These are phyloP conservation scores for Ophioninae sp. DNA, from an alignment of 2,888 invertebrate species.

Conservation along the genomic window DNA sequence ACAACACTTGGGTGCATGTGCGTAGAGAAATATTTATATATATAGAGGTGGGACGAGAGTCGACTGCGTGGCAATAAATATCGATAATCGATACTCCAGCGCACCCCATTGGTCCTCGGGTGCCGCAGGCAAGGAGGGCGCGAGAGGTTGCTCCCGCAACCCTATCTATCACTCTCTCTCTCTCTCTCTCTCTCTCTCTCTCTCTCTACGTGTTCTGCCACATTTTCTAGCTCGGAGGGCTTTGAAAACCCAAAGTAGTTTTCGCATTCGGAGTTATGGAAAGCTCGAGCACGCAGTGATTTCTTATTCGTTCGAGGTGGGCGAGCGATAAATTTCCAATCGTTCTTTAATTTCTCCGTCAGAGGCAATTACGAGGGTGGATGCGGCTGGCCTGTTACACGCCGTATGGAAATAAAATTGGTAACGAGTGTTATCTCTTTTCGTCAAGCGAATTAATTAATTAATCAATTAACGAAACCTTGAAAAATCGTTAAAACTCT, in stretches of 20 bases:
- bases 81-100: conserved; percentile 75
- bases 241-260: conserved; percentile 74
- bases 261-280: conserved; percentile 72
- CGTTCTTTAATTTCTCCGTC: conserved; percentile 44
- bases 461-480: no score
- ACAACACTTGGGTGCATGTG: conserved; percentile 46
- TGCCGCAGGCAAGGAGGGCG: conserved; percentile 66
- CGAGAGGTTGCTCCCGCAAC: conserved; percentile 44
- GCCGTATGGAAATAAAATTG: conserved; percentile 5
- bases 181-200: conserved; percentile 9
- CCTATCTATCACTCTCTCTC: conserved; percentile 23
- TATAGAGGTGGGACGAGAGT: conserved; percentile 69
- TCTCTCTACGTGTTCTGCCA: conserved; percentile 15
- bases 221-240: conserved; percentile 65
- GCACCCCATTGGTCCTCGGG: conserved; percentile 70
- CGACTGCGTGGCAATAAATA: conserved; percentile 76
- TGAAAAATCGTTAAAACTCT: no score
- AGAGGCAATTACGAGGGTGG: conserved; percentile 32
- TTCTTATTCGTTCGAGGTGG: conserved; percentile 66
- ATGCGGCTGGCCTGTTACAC: neutral
- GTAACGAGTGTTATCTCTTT: no score
- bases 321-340: conserved; percentile 70
- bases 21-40: conserved; percentile 62
- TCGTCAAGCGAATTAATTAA: no score
- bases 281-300: conserved; percentile 69